Evolutionary conservation across 2,113 vertebrate genomes (phyloP), one percentile per base, ranked within the genome.

Genomic region (Dermatemys mawii): DNA sequence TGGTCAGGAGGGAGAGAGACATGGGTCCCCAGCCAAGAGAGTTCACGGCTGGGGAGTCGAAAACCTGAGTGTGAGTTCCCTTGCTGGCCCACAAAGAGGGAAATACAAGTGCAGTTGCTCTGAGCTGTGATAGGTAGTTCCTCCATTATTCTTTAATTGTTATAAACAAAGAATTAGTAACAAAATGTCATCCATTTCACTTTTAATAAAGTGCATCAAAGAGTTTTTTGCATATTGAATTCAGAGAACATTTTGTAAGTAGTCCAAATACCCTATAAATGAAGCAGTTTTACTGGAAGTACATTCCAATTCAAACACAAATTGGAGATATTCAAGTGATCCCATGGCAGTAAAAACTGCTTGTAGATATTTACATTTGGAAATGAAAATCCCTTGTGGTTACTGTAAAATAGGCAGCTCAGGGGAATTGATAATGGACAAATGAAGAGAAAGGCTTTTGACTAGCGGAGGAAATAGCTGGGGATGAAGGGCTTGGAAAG

Each of bases 11-110:
- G 14, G 35, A 17, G 35, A 67, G 35, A 67, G 35, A 67, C 2
- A 32, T 6, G 3, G 16, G 60, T 63, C 32, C 32, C 32, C 32
- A n/a, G 14, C 16, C 35, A 67, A n/a, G 16, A 67, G 16, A 67
- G 8, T 16, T n/a, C 7, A n/a, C 3, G 8, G 16, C 32, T 9
- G 16, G 60, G 35, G 32, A 8, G 35, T 8, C 7, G 1, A 14
- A 67, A 19, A 19, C 8, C 32, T n/a, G 60, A 67, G 35, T 14
- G 60, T 35, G 32, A 6, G n/a, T 70, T 67, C 63, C 14, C 16
- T 70, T 38, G 63, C n/a, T 67, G n/a, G 19, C n/a, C 19, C 63
- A 70, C 63, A 70, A 70, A 38, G 63, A 38, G 19, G 19, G 35
- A 70, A 70, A 70, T 21, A 21, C 35, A 70, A 9, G 16, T 38